A percentile compares a stretch with the other conserved stretches of the same genome.
Evolutionary conservation across 2,113 vertebrate species (phyloP).

Genomic region (Leiothrix lutea): DNA sequence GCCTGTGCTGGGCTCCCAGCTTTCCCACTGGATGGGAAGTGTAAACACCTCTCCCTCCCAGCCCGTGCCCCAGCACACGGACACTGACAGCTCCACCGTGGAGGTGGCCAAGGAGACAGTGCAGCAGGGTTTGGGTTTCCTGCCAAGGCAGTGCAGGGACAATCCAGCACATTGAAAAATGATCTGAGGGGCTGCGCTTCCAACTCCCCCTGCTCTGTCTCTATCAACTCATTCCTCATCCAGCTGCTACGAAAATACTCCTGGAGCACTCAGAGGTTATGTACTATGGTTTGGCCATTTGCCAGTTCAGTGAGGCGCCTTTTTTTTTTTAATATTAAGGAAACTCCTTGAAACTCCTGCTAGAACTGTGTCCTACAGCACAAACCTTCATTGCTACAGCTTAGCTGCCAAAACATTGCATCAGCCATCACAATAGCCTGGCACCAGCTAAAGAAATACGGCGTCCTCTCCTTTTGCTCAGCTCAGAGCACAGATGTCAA

Average conservation of each 20-base stretch:
- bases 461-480: background rate
- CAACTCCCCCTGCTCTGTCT: background rate
- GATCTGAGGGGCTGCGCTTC: background rate
- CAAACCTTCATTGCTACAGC: background rate
- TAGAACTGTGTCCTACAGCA: background rate
- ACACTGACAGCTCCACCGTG: fast-evolving
- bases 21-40: background rate
- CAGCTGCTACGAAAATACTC: background rate
- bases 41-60: background rate
- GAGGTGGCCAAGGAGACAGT: background rate
- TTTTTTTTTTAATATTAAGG: background rate
- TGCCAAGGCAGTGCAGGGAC: background rate
- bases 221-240: conserved; percentile 33
- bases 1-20: background rate
- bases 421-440: conserved; percentile 5
- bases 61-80: fast-evolving
- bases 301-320: background rate
- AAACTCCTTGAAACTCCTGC: background rate
- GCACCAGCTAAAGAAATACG: background rate
- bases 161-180: background rate
- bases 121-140: background rate
- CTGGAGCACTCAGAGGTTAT: conserved; percentile 28
- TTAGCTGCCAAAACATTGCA: conserved; percentile 24
- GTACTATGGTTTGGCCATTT: background rate
- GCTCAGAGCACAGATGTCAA: background rate